Conservation (phyloP, 2,113 vertebrate species). For the Melanerpes aurifrons region DNA sequence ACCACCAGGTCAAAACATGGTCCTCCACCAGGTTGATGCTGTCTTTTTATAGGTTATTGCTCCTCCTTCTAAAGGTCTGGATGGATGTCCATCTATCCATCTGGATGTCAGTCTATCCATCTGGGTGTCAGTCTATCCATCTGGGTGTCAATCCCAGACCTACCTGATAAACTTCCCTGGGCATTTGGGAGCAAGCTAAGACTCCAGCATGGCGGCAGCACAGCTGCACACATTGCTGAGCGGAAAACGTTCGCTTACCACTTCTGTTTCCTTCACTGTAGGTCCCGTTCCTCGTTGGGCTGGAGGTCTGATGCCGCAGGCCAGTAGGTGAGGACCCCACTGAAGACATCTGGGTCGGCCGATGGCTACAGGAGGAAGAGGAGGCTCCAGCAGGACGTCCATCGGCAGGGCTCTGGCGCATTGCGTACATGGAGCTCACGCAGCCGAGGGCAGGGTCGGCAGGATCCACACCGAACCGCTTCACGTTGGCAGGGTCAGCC, state of each 20-base stretch:
- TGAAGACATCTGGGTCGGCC: constrained; percentile 67
- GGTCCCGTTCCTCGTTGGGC: constrained; percentile 76
- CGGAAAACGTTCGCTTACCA: constrained; percentile 76
- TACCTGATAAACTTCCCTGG: neutral
- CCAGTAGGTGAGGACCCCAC: constrained; percentile 73
- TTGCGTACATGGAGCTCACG: constrained; percentile 75
- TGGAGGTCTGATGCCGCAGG: constrained; percentile 81
- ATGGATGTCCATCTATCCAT: neutral
- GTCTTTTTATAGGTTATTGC: neutral
- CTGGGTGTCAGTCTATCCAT: neutral
- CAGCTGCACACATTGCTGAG: neutral
- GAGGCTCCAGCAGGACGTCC: constrained; percentile 59
- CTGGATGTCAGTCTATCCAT: neutral
- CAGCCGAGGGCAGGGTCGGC: constrained; percentile 79
- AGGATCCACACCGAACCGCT: constrained; percentile 80
- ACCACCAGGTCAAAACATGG: neutral
- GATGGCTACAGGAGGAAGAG: constrained; percentile 73
- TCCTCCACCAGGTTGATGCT: neutral
- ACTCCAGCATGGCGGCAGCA: neutral
- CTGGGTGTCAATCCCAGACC: neutral
- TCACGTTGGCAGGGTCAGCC: constrained; percentile 76
- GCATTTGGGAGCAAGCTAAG: neutral
- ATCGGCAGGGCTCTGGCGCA: constrained; percentile 73
- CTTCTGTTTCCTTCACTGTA: constrained; percentile 88
- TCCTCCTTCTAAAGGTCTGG: neutral